phyloP scores from a whole-genome alignment of 1,140 invertebrate genomes.

The Hydropsyche tenuis region DNA sequence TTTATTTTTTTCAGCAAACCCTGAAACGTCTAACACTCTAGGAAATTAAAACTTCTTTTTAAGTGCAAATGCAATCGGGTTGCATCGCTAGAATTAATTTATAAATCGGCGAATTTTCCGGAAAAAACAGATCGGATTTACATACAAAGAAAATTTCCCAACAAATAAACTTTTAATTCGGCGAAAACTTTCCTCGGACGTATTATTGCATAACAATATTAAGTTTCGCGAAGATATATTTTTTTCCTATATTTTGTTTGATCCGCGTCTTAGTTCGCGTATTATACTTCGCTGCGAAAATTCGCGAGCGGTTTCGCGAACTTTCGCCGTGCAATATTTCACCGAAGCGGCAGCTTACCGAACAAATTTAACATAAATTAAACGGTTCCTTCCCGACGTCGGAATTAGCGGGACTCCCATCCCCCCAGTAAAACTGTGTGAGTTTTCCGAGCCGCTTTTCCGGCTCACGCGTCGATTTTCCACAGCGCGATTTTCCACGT shows the following conservation, averaged over 20 bases:
- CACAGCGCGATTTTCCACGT: background rate
- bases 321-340: conserved; percentile 8
- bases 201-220: too few species aligned
- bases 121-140: too few species aligned
- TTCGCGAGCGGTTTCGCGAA: background rate
- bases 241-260: background rate
- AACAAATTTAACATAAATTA: conserved; percentile 33
- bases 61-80: too few species aligned
- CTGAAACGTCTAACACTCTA: too few species aligned
- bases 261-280: background rate
- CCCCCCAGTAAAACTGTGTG: too few species aligned
- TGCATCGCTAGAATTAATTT: too few species aligned
- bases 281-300: background rate
- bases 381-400: conserved; percentile 21
- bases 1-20: too few species aligned
- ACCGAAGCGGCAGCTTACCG: conserved; percentile 23
- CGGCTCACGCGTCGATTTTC: background rate
- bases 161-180: too few species aligned
- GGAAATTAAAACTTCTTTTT: too few species aligned
- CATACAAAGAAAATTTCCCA: too few species aligned
- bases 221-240: background rate
- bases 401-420: conserved; percentile 3
- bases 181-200: too few species aligned
- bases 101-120: too few species aligned
- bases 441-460: conserved; percentile 13